These are phyloP conservation scores for Isurus oxyrinchus DNA, from an alignment of 2,113 vertebrate genomes.

Conservation along the genomic window DNA sequence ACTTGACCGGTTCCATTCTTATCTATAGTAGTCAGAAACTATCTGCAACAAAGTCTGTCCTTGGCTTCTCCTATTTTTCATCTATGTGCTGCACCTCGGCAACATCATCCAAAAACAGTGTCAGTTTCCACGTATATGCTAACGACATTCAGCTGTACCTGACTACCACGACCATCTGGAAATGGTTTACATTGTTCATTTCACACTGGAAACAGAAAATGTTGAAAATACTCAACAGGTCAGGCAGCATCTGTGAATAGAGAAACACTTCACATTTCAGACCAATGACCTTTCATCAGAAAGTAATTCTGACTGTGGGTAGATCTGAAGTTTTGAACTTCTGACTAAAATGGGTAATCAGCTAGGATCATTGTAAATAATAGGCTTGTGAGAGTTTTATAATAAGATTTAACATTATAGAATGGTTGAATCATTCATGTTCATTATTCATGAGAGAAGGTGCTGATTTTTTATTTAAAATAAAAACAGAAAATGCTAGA, in stretches of 20 bases:
- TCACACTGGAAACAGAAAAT: not conserved
- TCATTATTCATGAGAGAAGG: not conserved
- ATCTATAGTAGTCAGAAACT: not conserved
- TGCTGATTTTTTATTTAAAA: no score
- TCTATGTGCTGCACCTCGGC: not conserved
- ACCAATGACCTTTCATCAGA: not conserved
- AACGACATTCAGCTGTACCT: not conserved
- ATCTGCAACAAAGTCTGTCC: not conserved
- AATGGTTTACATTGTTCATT: no score
- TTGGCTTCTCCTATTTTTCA: not conserved
- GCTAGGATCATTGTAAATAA: not conserved
- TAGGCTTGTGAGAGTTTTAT: not conserved
- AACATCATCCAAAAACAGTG: not conserved
- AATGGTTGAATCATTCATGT: not conserved
- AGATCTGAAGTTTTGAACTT: not conserved
- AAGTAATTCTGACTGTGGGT: not conserved
- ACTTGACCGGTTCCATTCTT: not conserved
- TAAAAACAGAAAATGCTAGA: no score
- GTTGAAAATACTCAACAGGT: not conserved
- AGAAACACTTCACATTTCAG: not conserved
- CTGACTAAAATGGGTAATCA: not conserved
- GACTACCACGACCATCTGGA: no score
- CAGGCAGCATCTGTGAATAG: not conserved
- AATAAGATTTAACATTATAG: not conserved
- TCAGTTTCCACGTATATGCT: not conserved